Conservation (phyloP, 2,113 vertebrate genomes). For the Mandrillus leucophaeus region DNA sequence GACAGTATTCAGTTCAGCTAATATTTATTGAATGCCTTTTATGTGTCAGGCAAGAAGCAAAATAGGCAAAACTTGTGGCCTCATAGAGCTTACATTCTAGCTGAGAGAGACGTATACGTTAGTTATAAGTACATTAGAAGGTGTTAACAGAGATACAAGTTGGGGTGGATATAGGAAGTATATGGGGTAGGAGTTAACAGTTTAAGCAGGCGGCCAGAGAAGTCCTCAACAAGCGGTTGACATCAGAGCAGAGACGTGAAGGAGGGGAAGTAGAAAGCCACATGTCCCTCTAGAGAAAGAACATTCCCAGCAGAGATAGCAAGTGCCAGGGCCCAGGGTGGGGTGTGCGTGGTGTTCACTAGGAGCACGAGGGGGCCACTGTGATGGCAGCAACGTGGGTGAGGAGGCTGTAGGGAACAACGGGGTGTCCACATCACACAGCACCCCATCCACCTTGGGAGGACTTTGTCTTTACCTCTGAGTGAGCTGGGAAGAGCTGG, state of each 20-base stretch:
- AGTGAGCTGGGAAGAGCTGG: neutral
- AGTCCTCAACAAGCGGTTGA: neutral
- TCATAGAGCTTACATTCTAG: neutral
- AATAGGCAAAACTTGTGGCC: neutral
- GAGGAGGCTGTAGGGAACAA: neutral
- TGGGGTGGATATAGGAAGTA: neutral
- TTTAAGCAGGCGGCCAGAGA: neutral
- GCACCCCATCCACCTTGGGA: neutral
- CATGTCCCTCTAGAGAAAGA: neutral
- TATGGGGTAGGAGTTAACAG: neutral
- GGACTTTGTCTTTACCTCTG: neutral
- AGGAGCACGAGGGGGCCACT: too few species aligned
- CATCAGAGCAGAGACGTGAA: neutral
- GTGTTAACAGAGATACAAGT: neutral
- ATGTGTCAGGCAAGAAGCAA: neutral
- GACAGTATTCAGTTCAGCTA: neutral
- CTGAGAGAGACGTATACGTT: neutral
- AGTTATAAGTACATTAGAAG: neutral
- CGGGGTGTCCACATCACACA: neutral
- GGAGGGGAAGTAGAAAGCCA: neutral
- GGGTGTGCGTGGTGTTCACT: neutral
- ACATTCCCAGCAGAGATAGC: neutral
- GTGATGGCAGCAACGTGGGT: neutral
- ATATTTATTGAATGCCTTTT: neutral
- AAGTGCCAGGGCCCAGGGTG: neutral